Base-by-base conservation (phyloP, 2,888 invertebrate genomes). In the Patella depressa region DNA sequence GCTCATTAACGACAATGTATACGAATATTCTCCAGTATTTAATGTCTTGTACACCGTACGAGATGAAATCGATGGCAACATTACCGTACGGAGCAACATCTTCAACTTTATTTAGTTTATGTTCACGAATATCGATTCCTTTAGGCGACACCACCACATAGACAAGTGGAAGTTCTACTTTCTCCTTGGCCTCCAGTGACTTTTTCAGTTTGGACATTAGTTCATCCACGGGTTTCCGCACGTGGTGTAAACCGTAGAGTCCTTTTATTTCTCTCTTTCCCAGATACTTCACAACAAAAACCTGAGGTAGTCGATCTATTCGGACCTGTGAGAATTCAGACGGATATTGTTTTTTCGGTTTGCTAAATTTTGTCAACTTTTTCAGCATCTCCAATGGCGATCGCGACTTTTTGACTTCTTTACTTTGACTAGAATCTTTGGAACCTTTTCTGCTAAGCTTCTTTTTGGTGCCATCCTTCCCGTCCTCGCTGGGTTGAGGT, bases 41-140 rank as follows among this genome's bases (percentile, higher is more conserved):
- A 76, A 89, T 86, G 78, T 91, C 91, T 82, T 91, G 91, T 9
- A 90, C 90, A 34, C 90, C 91, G 83, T 91, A 91, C 0, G 91
- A 91, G 45, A 91, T 89, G 78, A 90, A 89, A 81, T 91, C 88
- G 19, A 91, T 89, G 1, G 91, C 90, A 12, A 90, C 82, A 15
- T 88, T 77, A 3, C 88, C 89, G 5, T 74, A 78, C 1, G 80
- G 78, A 5, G 88, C 83, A 0, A 82, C 77, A 15, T 82, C 80
- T 53, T 82, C 81, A 15, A 87, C 83, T 70, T 79, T 88, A 81
- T 89, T 91, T n/a, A 84, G 75, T 54, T 84, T 82, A 81, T 91
- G 91, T 54, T 86, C 86, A 11, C 86, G 80, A 19, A 89, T 79
- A 78, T 88, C 88, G 15, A 91, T 83, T 9, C 90, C 91, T 74